Evolutionary conservation across 2,797 vertebrate species (phyloP), one percentile per base, ranked within the genome.

Genomic region (Danio aesculapii): DNA sequence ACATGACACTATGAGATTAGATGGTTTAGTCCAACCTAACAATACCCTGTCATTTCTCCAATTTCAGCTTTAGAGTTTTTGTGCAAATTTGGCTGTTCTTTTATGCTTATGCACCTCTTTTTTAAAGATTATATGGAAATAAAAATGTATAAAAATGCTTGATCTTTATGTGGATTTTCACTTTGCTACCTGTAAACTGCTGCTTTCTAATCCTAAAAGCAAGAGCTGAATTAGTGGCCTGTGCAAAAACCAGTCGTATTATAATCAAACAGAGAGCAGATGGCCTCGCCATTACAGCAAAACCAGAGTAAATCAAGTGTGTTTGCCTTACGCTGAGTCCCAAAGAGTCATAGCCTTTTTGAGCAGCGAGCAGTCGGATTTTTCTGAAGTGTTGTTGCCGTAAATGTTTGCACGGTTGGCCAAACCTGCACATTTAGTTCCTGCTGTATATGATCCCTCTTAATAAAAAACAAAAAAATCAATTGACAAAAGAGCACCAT

Each of bases 241-340:
- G 84, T 79, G 61, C 86, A 93, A 91, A 84, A 75, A 87, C 75
- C 79, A 9, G 57, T 81, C 47, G 53, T 76, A 82, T 88, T 83
- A 76, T 89, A 63, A 72, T 86, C 89, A 93, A 92, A 92, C 88
- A 92, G 68, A 77, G 87, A 89, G 76, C 92, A 94, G 92, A 92
- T 94, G 93, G 92, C 61, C 14, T 21, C 39, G 3, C 43, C 61
- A 75, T 78, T 41, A 53, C 16, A 44, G 61, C 16, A 73, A 79
- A 75, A 50, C 71, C 55, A 13, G 21, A 12, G 63, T 82, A 57
- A 55, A 81, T 77, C 2, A 6, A 58, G 50, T 76, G 76, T 91
- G 88, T 94, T 92, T 92, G 85, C 84, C 61, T 74, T 91, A 86
- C 75, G 13, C 16, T 49, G 63, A 12, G 70, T 88, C 69, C 84